These are phyloP conservation scores for Frieseomelitta varia DNA, from an alignment of 1,140 invertebrate genomes.

Conservation along the genomic window DNA sequence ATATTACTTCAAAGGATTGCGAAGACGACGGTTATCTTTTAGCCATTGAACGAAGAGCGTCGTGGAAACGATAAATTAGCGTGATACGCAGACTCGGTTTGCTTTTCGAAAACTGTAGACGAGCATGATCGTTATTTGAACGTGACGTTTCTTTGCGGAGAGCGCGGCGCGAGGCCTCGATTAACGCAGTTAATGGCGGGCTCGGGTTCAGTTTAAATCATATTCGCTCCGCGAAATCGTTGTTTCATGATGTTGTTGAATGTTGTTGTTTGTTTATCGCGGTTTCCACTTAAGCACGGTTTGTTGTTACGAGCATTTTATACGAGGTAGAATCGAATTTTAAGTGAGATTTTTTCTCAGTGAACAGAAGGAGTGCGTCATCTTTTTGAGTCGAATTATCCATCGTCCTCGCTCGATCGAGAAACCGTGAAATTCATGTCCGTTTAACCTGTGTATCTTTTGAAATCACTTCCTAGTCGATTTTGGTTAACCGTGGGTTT, in stretches of 20 bases:
- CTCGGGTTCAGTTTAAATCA: constrained; percentile 2
- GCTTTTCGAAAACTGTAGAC: background rate
- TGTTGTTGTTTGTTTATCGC: constrained; percentile 16
- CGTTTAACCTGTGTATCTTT: constrained; percentile 1
- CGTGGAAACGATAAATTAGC: background rate
- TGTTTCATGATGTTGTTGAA: background rate
- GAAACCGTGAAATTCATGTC: background rate
- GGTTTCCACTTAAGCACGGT: background rate
- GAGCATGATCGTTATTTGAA: background rate
- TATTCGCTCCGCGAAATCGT: background rate
- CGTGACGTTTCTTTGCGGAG: background rate
- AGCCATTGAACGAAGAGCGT: background rate
- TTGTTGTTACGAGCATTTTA: background rate
- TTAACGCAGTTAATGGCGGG: constrained; percentile 8
- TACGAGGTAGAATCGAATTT: background rate
- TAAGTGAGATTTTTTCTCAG: background rate
- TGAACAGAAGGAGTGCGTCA: background rate
- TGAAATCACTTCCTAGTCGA: background rate
- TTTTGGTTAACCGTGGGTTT: constrained; percentile 4
- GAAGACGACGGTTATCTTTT: background rate
- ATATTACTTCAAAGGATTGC: background rate
- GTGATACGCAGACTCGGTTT: background rate
- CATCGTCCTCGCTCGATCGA: background rate
- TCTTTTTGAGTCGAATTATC: background rate
- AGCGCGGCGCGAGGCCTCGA: background rate